A percentile compares a stretch with the other conserved stretches of the same genome.
phyloP scores from a whole-genome alignment of 1,140 invertebrate species.

The Drosophila ananassae region DNA sequence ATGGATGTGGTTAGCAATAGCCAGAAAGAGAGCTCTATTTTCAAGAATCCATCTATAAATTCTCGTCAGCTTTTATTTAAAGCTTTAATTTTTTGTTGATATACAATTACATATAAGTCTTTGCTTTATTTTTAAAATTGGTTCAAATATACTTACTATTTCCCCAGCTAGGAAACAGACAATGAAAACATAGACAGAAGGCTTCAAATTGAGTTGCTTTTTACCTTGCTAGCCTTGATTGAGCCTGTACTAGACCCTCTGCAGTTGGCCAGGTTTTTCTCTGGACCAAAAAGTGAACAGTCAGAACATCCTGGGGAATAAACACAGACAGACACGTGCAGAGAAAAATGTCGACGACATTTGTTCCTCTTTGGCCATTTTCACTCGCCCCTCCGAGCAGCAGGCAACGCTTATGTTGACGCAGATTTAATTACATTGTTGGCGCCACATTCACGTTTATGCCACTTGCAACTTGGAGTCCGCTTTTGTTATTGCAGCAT shows the following conservation, averaged over 20 bases:
- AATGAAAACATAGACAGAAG: no score
- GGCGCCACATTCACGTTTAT: conserved; percentile 64
- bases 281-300: conserved; percentile 38
- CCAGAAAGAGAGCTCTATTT: neutral
- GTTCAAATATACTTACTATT: neutral
- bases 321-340: conserved; percentile 6
- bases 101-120: no score
- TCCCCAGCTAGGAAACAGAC: neutral
- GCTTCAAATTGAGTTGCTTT: neutral
- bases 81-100: no score
- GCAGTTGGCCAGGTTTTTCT: conserved; percentile 1
- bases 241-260: neutral
- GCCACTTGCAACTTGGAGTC: conserved; percentile 70
- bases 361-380: conserved; percentile 13
- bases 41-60: neutral
- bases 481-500: conserved; percentile 46
- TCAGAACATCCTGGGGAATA: conserved; percentile 15
- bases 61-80: neutral
- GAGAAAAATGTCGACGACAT: conserved; percentile 29
- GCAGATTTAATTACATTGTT: conserved; percentile 80
- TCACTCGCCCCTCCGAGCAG: conserved; percentile 6
- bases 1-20: conserved; percentile 28
- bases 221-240: conserved; percentile 6
- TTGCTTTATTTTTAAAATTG: neutral
- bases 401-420: conserved; percentile 65